phyloP scores from a whole-genome alignment of 2,797 vertebrate genomes.

The Eulemur rubriventer region DNA sequence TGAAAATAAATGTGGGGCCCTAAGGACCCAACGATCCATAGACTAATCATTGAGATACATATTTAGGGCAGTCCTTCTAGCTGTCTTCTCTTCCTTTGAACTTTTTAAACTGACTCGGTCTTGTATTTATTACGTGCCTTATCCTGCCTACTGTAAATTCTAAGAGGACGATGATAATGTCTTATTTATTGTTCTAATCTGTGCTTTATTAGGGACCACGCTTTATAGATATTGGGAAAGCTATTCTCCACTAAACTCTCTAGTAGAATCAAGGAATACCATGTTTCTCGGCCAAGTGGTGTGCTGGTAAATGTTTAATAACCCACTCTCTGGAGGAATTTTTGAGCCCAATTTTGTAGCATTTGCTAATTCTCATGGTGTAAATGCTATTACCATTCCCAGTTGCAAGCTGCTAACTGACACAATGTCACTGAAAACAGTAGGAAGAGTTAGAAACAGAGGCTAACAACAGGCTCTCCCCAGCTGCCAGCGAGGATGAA shows the following conservation, averaged over 20 bases:
- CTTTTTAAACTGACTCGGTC: neutral
- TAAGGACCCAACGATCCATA: neutral
- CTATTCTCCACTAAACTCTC: neutral
- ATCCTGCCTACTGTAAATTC: neutral
- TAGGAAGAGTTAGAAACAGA: neutral
- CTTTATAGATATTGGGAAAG: neutral
- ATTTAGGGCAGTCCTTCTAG: neutral
- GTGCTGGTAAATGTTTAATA: neutral
- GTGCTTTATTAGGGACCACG: neutral
- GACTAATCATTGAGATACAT: neutral
- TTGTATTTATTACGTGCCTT: neutral
- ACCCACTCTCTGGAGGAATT: neutral
- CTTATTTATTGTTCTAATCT: conserved; percentile 18
- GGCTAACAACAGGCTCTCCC: neutral
- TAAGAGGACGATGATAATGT: neutral
- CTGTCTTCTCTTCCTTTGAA: neutral
- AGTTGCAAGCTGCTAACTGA: neutral
- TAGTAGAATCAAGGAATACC: neutral
- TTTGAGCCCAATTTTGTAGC: neutral
- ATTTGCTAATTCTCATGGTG: neutral
- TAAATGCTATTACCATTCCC: neutral
- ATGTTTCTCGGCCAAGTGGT: neutral
- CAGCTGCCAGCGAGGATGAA: neutral
- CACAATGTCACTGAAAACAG: neutral
- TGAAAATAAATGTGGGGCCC: neutral